Evolutionary conservation across 1,140 invertebrate genomes (phyloP).

Genomic region (Habropoda laboriosa): DNA sequence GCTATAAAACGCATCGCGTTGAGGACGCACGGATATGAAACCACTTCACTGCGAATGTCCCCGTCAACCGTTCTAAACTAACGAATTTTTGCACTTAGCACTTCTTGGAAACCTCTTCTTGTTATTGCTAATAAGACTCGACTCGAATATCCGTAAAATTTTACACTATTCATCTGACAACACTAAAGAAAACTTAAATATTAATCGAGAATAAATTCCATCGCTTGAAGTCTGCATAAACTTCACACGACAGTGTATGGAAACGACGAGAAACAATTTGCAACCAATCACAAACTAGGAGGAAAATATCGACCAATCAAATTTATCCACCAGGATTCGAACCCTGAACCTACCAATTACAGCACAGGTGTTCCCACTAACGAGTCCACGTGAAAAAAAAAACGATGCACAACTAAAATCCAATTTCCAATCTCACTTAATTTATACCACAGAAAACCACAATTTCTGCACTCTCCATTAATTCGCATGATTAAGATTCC

Average conservation of each 20-base stretch:
- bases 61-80: background rate
- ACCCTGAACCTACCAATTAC: too few relatives aligned
- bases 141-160: background rate
- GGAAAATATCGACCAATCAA: background rate
- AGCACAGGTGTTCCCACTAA: too few relatives aligned
- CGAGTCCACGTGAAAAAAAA: too few relatives aligned
- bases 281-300: background rate
- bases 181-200: background rate
- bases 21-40: background rate
- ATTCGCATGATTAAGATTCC: background rate
- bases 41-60: background rate
- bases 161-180: background rate
- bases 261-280: too few relatives aligned
- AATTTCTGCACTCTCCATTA: background rate
- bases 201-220: background rate
- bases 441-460: background rate
- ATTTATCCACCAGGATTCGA: background rate
- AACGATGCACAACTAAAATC: too few relatives aligned
- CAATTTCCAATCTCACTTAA: background rate
- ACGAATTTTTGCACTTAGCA: background rate
- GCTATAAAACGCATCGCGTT: conserved; percentile 9
- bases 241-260: too few relatives aligned
- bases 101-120: background rate
- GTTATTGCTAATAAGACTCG: background rate
- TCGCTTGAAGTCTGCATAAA: too few relatives aligned